Evolutionary conservation across 2,797 vertebrate genomes (phyloP).

Genomic region (Oreonectes daqikongensis): DNA sequence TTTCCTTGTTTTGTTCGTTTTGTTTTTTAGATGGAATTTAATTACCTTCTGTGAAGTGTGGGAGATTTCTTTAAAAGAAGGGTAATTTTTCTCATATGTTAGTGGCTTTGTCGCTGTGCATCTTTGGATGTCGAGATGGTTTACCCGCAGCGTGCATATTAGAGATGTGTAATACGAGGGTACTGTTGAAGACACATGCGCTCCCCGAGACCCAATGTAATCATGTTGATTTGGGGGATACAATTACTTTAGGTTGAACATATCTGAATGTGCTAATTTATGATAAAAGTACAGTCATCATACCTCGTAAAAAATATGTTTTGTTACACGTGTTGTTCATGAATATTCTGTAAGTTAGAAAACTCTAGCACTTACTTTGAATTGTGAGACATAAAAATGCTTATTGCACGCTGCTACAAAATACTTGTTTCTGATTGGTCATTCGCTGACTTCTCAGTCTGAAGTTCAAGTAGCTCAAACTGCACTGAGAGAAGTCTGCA

Average conservation of each 20-base stretch:
- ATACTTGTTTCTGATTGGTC: not conserved
- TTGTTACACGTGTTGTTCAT: not conserved
- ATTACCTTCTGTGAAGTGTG: constrained; percentile 42
- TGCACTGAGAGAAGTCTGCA: not conserved
- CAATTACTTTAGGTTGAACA: constrained; percentile 22
- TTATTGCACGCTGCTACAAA: not conserved
- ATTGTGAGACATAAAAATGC: constrained; percentile 4
- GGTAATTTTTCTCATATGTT: constrained; percentile 19
- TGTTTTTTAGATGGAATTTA: constrained; percentile 47
- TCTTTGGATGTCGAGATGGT: constrained; percentile 2
- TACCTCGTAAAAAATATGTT: not conserved
- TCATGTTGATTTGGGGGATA: constrained; percentile 17
- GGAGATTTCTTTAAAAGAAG: constrained; percentile 30
- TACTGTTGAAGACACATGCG: not conserved
- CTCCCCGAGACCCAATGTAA: not conserved
- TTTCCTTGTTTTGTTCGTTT: constrained; percentile 43
- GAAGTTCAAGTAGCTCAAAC: not conserved
- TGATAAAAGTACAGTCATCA: not conserved
- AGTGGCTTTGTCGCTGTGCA: not conserved
- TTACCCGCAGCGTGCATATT: not conserved
- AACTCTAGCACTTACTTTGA: not conserved
- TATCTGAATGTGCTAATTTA: not conserved
- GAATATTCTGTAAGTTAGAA: not conserved
- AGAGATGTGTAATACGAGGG: not conserved
- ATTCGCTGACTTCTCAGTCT: not conserved